These are phyloP conservation scores for Okamejei kenojei DNA, from an alignment of 2,797 vertebrate species.

Conservation along the genomic window DNA sequence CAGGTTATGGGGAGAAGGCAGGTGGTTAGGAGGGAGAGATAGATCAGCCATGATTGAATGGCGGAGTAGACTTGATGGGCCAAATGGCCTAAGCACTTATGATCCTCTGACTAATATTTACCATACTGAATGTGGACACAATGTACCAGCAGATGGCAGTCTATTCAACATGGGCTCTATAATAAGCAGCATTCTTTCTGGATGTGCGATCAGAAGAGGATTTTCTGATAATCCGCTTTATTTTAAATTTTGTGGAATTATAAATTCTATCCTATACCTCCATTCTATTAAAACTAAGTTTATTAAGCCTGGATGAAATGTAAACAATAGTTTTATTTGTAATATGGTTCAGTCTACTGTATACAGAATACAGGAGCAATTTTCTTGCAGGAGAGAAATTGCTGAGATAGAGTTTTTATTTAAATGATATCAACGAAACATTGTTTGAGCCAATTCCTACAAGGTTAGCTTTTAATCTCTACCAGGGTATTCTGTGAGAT, in stretches of 20 bases:
- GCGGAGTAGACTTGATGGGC: too few species aligned
- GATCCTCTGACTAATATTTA: not conserved
- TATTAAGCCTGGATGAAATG: not conserved
- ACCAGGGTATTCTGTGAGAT: not conserved
- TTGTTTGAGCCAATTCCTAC: not conserved
- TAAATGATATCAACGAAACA: not conserved
- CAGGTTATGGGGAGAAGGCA: too few species aligned
- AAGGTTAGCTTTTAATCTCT: not conserved
- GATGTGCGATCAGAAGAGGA: not conserved
- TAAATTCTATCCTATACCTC: not conserved
- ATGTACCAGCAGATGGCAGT: slow-evolving; percentile 25
- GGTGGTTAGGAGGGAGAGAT: too few species aligned
- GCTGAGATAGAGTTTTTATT: not conserved
- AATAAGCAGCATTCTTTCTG: not conserved
- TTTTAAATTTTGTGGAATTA: not conserved
- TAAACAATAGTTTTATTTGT: not conserved
- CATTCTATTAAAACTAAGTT: too few species aligned
- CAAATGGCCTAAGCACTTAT: too few species aligned
- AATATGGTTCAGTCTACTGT: not conserved
- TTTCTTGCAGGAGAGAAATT: not conserved
- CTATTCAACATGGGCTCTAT: not conserved
- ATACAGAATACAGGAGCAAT: not conserved
- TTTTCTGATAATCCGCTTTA: not conserved
- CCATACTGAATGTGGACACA: not conserved
- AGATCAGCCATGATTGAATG: too few species aligned